These are phyloP conservation scores for Chloroceryle inda DNA, from an alignment of 2,797 vertebrate genomes.

Conservation along the genomic window DNA sequence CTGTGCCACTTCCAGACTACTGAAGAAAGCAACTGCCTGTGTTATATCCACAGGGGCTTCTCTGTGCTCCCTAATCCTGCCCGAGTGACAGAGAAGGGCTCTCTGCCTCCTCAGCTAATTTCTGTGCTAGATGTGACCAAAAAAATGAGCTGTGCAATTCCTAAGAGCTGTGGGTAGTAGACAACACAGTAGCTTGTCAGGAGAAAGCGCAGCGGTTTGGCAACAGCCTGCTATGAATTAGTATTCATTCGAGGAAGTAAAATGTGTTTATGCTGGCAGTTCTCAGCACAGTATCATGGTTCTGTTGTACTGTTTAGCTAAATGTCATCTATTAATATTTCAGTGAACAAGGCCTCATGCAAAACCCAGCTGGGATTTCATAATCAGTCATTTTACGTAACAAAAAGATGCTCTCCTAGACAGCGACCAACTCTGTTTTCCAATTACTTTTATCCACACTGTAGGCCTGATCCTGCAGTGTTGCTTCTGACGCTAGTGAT, in stretches of 20 bases:
- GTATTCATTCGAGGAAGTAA: neutral
- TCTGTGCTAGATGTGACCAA: neutral
- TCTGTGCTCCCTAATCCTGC: neutral
- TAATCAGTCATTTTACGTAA: conserved; percentile 18
- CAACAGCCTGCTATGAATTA: neutral
- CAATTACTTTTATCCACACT: neutral
- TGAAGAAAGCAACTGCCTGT: neutral
- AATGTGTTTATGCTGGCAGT: neutral
- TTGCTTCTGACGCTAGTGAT: neutral
- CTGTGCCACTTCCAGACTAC: neutral
- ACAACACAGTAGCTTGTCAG: neutral
- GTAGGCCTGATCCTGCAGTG: neutral
- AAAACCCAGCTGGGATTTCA: conserved; percentile 41
- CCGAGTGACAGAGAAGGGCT: neutral
- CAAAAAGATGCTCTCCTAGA: neutral
- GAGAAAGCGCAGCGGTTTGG: neutral
- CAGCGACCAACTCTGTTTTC: neutral
- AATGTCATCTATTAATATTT: conserved; percentile 59
- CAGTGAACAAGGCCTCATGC: conserved; percentile 29
- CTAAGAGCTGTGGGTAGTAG: neutral
- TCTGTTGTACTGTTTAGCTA: conserved; percentile 27
- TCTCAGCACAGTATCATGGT: neutral
- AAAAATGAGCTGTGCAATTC: neutral
- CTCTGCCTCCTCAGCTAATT: neutral
- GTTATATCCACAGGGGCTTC: neutral